Evolutionary conservation across 2,888 invertebrate species (phyloP), one percentile per base, ranked within the genome.

Genomic region (Eristalinus aeneus): DNA sequence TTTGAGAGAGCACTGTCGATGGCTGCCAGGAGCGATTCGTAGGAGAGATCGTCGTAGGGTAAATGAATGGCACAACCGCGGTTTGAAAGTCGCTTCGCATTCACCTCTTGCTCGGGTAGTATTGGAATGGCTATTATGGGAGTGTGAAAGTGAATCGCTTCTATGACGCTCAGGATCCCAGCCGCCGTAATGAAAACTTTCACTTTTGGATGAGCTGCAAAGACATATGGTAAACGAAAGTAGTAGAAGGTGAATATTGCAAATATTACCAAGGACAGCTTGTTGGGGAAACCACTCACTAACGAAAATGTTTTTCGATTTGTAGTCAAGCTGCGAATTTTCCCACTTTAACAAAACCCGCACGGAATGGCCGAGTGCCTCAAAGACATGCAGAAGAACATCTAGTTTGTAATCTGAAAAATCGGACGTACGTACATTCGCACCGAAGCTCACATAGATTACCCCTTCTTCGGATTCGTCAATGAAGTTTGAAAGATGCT

Each of bases 141-240:
- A 46, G 93, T 93, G 27, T 91, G 92, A 53, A 92, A 92, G 80
- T 93, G 91, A 27, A 94, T 92, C 0, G 94, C 92, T 89, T 95
- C 95, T 84, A 93, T 93, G 11, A 93, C 91, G 81, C 94, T 94
- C 88, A 94, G 92, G 61, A 94, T 91, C 0, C 95, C 95, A 32
- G 94, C 94, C 88, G 94, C 94, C 9, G 94, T 94, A 79, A 95
- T 93, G 87, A 95, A 94, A 0, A 94, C 89, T 87, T 93, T 93
- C 0, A 94, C 92, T 76, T 94, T 94, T 1, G 92, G 91, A 90
- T 95, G 94, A 1, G 93, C 94, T 94, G 88, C 46, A 89, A 89
- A n/a, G 36, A 72, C 4, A 68, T 1, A 22, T 32, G 53, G 23
- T 27, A 56, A 64, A 68, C 8, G 60, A 6, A 23, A 22, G 23